Percentiles rank a stretch among this genome's conserved stretches.
phyloP scores from a whole-genome alignment of 2,888 invertebrate species.

The Scelioninae gen. 2 region DNA sequence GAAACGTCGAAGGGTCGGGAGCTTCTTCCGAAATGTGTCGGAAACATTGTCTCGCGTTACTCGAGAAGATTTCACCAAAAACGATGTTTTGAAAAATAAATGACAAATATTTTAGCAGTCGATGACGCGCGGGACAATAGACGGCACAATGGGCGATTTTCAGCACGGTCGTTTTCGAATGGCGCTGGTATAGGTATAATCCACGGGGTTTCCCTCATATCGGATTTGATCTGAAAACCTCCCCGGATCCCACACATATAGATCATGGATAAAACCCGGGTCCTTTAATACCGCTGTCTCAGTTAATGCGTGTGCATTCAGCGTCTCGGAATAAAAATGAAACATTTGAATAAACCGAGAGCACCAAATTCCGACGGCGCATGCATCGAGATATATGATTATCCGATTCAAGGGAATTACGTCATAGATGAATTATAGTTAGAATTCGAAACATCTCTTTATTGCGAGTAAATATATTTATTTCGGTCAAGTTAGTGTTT shows the following conservation, averaged over 20 bases:
- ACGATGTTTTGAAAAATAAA: conserved; percentile 55
- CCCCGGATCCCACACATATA: conserved; percentile 63
- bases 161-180: conserved; percentile 66
- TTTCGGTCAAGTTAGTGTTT: too few species aligned
- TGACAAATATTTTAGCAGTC: conserved; percentile 61
- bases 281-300: conserved; percentile 62
- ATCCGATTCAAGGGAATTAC: conserved; percentile 22
- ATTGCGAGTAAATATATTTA: too few species aligned
- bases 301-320: conserved; percentile 35
- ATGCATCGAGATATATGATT: conserved; percentile 27
- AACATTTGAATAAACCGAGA: conserved; percentile 40
- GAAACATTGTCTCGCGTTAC: conserved; percentile 27
- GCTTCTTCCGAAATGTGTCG: too few species aligned
- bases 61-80: conserved; percentile 26
- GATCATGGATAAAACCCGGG: conserved; percentile 64
- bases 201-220: conserved; percentile 69
- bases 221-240: conserved; percentile 67
- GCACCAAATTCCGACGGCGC: conserved; percentile 23
- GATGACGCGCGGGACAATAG: conserved; percentile 60
- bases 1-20: too few species aligned
- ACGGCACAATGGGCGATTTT: conserved; percentile 67
- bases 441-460: too few species aligned
- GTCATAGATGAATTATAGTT: too few species aligned
- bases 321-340: conserved; percentile 32
- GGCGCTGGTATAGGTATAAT: conserved; percentile 66